phyloP scores from a whole-genome alignment of 2,888 invertebrate genomes.

The Drosophila seclusa region DNA sequence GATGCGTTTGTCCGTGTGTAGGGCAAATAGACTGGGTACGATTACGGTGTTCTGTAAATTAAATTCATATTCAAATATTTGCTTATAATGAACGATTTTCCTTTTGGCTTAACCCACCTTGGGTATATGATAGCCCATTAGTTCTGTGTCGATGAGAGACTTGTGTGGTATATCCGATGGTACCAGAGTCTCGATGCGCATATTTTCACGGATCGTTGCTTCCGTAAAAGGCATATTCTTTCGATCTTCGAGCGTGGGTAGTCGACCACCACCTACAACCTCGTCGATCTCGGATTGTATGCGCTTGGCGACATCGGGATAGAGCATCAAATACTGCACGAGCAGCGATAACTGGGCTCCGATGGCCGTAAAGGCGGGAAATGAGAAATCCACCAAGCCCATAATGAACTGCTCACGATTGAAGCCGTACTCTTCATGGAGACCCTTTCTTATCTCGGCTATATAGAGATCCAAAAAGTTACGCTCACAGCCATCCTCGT shows the following conservation, averaged over 20 bases:
- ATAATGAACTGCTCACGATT: slow-evolving; percentile 86
- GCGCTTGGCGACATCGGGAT: slow-evolving; percentile 87
- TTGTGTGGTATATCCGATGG: slow-evolving; percentile 88
- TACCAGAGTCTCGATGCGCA: slow-evolving; percentile 87
- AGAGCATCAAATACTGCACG: slow-evolving; percentile 86
- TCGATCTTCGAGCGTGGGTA: slow-evolving; percentile 88
- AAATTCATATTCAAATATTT: not conserved
- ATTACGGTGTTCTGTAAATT: slow-evolving; percentile 86
- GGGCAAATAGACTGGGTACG: slow-evolving; percentile 86
- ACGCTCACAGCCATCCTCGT: slow-evolving; percentile 85
- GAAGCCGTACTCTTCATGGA: slow-evolving; percentile 71
- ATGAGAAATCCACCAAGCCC: slow-evolving; percentile 87
- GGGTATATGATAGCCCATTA: slow-evolving; percentile 87
- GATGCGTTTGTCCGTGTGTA: slow-evolving; percentile 87
- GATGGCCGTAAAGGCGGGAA: slow-evolving; percentile 87
- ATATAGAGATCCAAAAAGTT: slow-evolving; percentile 89
- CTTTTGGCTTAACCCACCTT: slow-evolving; percentile 83
- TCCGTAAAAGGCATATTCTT: slow-evolving; percentile 87
- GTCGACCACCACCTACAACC: slow-evolving; percentile 87
- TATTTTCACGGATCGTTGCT: slow-evolving; percentile 87
- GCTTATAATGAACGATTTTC: not conserved
- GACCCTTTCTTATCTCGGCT: slow-evolving; percentile 86
- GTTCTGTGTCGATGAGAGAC: slow-evolving; percentile 85
- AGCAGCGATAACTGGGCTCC: slow-evolving; percentile 86
- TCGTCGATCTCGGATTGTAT: slow-evolving; percentile 88